Conservation (phyloP, 2,888 invertebrate genomes). For the Lamellibrachia columna region DNA sequence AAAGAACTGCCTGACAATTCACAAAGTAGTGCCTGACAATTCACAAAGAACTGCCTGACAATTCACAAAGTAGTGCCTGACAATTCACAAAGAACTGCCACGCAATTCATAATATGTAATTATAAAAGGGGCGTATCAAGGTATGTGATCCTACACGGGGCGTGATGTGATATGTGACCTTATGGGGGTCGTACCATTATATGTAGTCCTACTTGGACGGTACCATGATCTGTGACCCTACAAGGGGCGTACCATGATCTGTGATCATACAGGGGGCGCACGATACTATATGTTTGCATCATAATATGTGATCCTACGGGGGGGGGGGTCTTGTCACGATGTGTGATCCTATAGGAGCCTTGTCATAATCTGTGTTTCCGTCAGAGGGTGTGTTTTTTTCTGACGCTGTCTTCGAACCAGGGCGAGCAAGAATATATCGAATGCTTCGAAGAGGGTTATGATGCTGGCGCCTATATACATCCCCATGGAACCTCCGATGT, state of each 20-base stretch:
- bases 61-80: neutral
- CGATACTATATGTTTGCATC: neutral
- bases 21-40: too few relatives aligned
- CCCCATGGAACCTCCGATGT: neutral
- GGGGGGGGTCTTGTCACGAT: too few relatives aligned
- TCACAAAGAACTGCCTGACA: too few relatives aligned
- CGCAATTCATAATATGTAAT: too few relatives aligned
- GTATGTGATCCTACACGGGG: too few relatives aligned
- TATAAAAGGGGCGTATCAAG: too few relatives aligned
- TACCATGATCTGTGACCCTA: neutral
- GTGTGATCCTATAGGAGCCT: neutral
- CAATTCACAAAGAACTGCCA: too few relatives aligned
- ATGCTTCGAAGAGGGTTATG: neutral
- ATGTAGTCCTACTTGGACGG: neutral
- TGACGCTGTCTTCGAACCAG: neutral
- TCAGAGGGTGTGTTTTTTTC: neutral
- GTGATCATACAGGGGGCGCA: neutral
- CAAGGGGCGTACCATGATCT: neutral
- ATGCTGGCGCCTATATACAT: constrained; percentile 5
- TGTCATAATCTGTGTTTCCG: neutral
- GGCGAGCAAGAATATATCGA: neutral
- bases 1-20: neutral
- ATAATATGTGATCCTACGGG: neutral
- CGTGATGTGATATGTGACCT: too few relatives aligned
- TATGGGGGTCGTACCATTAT: too few relatives aligned